phyloP scores from a whole-genome alignment of 2,888 invertebrate species.

The Clusia tigrina region DNA sequence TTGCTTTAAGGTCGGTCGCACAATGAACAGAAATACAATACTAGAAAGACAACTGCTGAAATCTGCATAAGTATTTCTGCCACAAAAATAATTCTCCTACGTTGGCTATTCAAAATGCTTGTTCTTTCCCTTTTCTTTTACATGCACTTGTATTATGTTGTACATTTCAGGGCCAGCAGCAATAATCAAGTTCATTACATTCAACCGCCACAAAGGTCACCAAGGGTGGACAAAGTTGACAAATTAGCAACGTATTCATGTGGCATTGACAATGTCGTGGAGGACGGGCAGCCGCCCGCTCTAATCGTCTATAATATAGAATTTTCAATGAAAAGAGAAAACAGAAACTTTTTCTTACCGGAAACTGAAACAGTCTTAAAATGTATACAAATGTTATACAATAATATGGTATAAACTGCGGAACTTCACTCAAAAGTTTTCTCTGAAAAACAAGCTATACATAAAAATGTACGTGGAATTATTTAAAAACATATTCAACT shows the following conservation, averaged over 20 bases:
- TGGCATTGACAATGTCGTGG: background rate
- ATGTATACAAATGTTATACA: too few species aligned
- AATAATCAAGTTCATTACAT: slow-evolving; percentile 2
- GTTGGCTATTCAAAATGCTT: background rate
- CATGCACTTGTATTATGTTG: background rate
- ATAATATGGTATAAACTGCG: too few species aligned
- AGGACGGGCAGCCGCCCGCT: too few species aligned
- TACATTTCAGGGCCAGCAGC: background rate
- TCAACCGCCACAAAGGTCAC: background rate
- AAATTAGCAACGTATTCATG: background rate
- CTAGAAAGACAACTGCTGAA: background rate
- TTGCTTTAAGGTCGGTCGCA: too few species aligned
- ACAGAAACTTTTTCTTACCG: too few species aligned
- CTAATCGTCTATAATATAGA: too few species aligned
- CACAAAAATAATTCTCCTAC: background rate
- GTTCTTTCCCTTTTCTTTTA: background rate
- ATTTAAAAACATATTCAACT: too few species aligned
- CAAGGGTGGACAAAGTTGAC: background rate
- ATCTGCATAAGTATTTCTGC: background rate
- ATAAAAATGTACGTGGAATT: too few species aligned
- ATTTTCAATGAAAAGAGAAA: too few species aligned
- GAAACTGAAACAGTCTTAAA: too few species aligned
- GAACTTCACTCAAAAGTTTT: too few species aligned
- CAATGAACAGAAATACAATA: background rate
- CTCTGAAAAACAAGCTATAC: too few species aligned